Conservation (phyloP, 2,113 vertebrate genomes). For the Peromyscus polionotus region DNA sequence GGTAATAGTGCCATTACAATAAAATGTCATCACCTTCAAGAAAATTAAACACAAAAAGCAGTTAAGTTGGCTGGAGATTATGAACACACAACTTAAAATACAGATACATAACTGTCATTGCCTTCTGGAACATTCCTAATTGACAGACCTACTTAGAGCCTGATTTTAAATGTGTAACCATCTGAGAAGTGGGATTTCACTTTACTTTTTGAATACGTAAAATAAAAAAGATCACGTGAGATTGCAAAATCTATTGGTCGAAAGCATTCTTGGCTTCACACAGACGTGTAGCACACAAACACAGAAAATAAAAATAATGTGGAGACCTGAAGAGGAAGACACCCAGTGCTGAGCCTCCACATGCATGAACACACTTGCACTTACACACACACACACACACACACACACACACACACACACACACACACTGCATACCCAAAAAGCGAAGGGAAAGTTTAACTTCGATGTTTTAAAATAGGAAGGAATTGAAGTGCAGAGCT, state of each 20-base stretch:
- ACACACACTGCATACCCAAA: neutral
- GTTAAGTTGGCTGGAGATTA: neutral
- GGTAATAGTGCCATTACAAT: constrained; percentile 21
- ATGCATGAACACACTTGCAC: neutral
- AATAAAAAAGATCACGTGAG: neutral
- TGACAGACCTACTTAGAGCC: constrained; percentile 37
- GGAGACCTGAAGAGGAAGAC: too few relatives aligned
- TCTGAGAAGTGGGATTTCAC: neutral
- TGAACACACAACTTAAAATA: constrained; percentile 56
- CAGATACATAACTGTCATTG: constrained; percentile 23
- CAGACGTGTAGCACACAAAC: neutral
- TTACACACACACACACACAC: too few relatives aligned
- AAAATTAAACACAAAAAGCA: neutral
- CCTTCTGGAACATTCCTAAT: neutral
- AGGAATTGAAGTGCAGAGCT: neutral
- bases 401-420: neutral
- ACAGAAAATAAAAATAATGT: neutral
- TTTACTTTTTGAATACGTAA: constrained; percentile 25
- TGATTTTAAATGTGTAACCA: neutral
- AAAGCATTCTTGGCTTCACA: neutral
- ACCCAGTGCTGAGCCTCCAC: neutral
- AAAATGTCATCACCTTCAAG: constrained; percentile 65
- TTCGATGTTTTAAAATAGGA: neutral
- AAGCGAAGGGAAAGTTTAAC: neutral
- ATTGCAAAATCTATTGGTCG: neutral